These are phyloP conservation scores for Nyctalus aviator DNA, from an alignment of 2,797 vertebrate genomes.

Conservation along the genomic window DNA sequence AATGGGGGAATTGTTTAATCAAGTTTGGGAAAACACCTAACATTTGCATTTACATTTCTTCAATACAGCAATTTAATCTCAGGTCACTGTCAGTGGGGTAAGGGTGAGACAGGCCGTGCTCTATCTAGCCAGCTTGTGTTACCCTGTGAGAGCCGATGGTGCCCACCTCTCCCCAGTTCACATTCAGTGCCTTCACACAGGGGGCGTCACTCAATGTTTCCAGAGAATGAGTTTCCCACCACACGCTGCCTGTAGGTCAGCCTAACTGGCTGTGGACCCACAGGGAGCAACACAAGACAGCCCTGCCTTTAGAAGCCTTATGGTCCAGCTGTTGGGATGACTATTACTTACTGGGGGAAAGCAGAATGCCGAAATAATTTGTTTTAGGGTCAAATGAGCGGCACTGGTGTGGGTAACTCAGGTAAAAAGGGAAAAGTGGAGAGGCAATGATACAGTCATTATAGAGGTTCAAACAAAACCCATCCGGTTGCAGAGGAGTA, in stretches of 20 bases:
- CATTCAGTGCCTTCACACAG: too few relatives aligned
- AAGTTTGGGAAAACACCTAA: not conserved
- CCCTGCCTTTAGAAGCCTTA: not conserved
- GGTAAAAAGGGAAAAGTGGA: not conserved
- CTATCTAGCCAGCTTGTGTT: not conserved
- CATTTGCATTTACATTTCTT: not conserved
- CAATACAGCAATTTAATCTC: not conserved
- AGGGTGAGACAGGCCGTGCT: accelerated
- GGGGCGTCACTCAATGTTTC: not conserved
- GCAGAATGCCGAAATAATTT: not conserved
- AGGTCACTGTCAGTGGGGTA: too few relatives aligned
- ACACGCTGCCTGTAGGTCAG: not conserved
- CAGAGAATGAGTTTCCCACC: not conserved
- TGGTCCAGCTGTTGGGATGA: not conserved
- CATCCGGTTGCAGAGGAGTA: not conserved
- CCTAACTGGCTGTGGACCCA: too few relatives aligned
- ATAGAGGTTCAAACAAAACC: not conserved
- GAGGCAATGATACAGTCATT: not conserved
- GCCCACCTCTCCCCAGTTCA: not conserved
- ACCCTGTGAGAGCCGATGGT: not conserved
- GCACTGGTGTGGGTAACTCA: not conserved
- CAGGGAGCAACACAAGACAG: not conserved
- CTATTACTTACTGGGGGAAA: not conserved
- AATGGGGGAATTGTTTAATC: not conserved
- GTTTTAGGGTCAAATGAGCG: not conserved